Evolutionary conservation across 2,113 vertebrate species (phyloP).

Genomic region (Heliornis fulica): DNA sequence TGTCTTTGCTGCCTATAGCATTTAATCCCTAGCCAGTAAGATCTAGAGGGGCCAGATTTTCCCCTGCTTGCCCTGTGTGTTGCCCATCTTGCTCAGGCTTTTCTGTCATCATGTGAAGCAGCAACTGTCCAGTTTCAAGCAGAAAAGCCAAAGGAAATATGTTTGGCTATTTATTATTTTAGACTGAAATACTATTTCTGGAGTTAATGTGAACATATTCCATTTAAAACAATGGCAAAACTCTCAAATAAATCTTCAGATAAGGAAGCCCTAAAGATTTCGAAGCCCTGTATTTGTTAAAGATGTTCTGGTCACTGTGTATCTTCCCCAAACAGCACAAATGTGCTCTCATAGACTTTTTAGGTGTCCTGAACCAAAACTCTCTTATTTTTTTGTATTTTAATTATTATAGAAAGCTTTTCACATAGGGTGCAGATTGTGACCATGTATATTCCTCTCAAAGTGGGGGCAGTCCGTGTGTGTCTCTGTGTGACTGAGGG

Average conservation of each 20-base stretch:
- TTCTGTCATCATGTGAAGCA: fast-evolving
- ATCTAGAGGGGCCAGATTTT: background rate
- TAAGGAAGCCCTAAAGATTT: background rate
- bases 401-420: background rate
- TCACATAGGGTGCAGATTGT: background rate
- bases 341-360: background rate
- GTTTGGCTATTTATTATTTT: no score
- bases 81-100: background rate
- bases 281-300: background rate
- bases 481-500: fast-evolving
- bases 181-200: background rate
- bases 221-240: background rate
- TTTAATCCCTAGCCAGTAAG: background rate
- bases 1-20: background rate
- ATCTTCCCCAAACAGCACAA: background rate
- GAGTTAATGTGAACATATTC: background rate
- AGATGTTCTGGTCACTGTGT: background rate
- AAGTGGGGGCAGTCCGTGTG: background rate
- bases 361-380: background rate
- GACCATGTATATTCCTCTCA: background rate
- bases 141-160: background rate
- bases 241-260: background rate
- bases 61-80: background rate
- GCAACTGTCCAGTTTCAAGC: background rate
- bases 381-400: background rate